Percentiles rank a stretch among this genome's conserved stretches.
Conservation (phyloP, 2,797 vertebrate species). For the Myiotriccus ornatus region DNA sequence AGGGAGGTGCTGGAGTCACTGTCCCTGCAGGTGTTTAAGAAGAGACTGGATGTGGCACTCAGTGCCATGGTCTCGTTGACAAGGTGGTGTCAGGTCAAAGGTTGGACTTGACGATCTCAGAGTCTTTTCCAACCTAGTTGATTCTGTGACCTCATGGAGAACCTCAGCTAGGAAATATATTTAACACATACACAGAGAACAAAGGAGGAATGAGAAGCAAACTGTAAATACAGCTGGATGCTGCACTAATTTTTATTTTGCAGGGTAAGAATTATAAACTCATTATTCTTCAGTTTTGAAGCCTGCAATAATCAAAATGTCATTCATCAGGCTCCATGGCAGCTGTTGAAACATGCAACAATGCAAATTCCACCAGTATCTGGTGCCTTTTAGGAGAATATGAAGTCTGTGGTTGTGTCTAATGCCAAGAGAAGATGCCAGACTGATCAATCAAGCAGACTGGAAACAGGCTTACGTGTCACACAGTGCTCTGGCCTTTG, state of each 20-base stretch:
- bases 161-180: background rate
- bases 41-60: no score
- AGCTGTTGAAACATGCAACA: background rate
- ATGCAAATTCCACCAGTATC: background rate
- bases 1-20: no score
- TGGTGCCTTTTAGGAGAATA: background rate
- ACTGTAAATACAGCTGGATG: background rate
- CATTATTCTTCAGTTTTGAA: background rate
- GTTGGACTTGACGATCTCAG: no score
- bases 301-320: background rate
- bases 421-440: slow-evolving; percentile 38
- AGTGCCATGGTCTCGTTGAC: no score
- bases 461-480: slow-evolving; percentile 37
- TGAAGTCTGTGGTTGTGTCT: background rate
- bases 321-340: background rate
- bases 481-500: slow-evolving; percentile 29
- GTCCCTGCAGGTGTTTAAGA: no score
- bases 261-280: background rate
- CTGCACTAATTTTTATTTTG: background rate
- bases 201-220: background rate
- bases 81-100: no score
- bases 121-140: no score
- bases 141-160: background rate
- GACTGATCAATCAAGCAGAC: slow-evolving; percentile 54
- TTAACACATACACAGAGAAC: background rate